Evolutionary conservation across 2,113 vertebrate genomes (phyloP), one percentile per base, ranked within the genome.

Genomic region (Trogon surrucura): DNA sequence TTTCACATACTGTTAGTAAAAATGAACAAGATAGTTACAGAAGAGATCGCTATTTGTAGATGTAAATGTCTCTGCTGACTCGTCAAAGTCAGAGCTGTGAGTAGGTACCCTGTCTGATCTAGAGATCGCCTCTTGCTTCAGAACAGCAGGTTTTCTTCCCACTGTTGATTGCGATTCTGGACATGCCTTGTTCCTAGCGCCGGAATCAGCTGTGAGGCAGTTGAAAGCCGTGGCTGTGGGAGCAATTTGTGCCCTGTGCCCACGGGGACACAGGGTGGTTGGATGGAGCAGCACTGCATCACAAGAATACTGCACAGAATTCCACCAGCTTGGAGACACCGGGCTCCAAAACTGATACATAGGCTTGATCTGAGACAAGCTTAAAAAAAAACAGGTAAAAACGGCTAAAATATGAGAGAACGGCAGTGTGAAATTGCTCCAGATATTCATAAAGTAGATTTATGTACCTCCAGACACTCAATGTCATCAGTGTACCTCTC

Each of bases 111-210:
- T 72, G 15, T 50, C 36, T 7, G 4, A 41, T 32, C 18, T 38
- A n/a, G 60, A 79, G 23, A n/a, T 72, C 27, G 16, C 13, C n/a
- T 60, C 34, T 66, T 38, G 47, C 45, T 71, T 57, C 60, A 47
- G 66, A 45, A 45, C 27, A 66, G 38, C 71, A 66, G 32, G 4
- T 17, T 44, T 45, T 45, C 41, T 11, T 41, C 47, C n/a, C 48
- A 22, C 27, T 1, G 0, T 21, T 47, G 67, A 17, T 17, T 44
- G 20, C 8, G 4, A 17, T 34, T 56, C 12, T 4, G 2, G 34
- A 5, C 45, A 66, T 21, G 41, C 41, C 5, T 9, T 45, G 18
- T 29, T 80, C 32, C 32, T n/a, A 9, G 45, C 36, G 73, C 5
- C n/a, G 32, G 74, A 48, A n/a, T 41, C 29, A 15, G 4, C 41